Conservation (phyloP, 2,888 invertebrate genomes). For the Megastigmus dorsalis region DNA sequence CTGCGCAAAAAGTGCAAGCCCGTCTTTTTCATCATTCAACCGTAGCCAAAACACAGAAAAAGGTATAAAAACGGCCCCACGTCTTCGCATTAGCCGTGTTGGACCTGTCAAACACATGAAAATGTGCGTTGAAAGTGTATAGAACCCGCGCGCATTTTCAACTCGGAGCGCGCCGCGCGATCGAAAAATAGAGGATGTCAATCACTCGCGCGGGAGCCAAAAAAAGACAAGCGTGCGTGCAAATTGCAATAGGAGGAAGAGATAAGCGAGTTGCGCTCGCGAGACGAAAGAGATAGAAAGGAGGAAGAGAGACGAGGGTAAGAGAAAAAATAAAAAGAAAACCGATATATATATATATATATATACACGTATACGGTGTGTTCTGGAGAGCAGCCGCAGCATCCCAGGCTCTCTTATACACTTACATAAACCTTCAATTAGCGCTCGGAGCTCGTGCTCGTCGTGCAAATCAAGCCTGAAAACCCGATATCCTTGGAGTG, state of each 20-base stretch:
- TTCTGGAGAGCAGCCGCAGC: background rate
- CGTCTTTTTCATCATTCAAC: too few relatives aligned
- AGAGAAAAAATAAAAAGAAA: background rate
- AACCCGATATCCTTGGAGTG: constrained; percentile 56
- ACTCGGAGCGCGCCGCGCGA: background rate
- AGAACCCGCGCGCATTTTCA: background rate
- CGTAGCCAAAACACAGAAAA: too few relatives aligned
- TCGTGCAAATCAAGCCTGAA: constrained; percentile 51
- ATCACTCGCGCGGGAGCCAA: background rate
- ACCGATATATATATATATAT: too few relatives aligned
- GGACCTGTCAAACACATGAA: constrained; percentile 2
- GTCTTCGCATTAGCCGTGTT: background rate
- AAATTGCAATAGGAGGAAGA: constrained; percentile 34
- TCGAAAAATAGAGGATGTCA: too few relatives aligned
- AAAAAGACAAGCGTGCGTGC: background rate
- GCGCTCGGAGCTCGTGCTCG: constrained; percentile 14
- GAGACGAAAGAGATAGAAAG: background rate
- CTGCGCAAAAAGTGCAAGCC: too few relatives aligned
- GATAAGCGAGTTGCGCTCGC: background rate
- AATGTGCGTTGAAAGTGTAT: background rate
- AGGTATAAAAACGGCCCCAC: background rate
- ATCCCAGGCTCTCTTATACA: constrained; percentile 29
- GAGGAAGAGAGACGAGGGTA: background rate
- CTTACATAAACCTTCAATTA: constrained; percentile 55
- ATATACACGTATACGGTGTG: too few relatives aligned